A percentile compares a stretch with the other conserved stretches of the same genome.
Conservation (phyloP, 2,113 vertebrate genomes). For the Vicugna pacos region DNA sequence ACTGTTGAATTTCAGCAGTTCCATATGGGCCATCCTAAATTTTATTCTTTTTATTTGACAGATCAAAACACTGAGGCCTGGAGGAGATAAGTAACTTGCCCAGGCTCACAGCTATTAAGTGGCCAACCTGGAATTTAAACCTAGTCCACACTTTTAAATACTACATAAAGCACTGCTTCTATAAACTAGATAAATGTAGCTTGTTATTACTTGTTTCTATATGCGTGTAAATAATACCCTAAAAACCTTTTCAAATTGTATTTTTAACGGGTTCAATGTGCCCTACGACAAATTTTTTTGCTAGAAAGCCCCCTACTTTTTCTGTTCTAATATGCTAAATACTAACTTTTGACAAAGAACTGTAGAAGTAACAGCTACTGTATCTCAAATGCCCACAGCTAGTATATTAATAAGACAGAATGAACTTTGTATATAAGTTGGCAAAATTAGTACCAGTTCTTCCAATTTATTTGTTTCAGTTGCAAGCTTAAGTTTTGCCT, state of each 20-base stretch:
- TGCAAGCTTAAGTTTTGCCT: not conserved
- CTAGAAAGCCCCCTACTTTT: not conserved
- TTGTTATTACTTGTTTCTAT: constrained; percentile 36
- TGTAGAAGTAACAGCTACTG: not conserved
- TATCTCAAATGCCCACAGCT: not conserved
- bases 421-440: not conserved
- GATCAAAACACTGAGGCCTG: not conserved
- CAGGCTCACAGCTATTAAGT: not conserved
- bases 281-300: not conserved
- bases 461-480: constrained; percentile 7
- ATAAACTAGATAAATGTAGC: not conserved
- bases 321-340: not conserved
- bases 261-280: constrained; percentile 30
- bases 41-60: constrained; percentile 9
- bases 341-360: constrained; percentile 47
- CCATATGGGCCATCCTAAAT: not conserved
- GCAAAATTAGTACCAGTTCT: not conserved
- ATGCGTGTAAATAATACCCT: not conserved
- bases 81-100: constrained; percentile 40
- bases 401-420: not conserved
- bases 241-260: constrained; percentile 48
- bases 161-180: constrained; percentile 8
- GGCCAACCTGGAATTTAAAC: not conserved
- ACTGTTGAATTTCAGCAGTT: not conserved
- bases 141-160: not conserved